Percentiles rank a stretch among this genome's conserved stretches.
Evolutionary conservation across 2,113 vertebrate species (phyloP).

Genomic region (Potamarius usumacintae): DNA sequence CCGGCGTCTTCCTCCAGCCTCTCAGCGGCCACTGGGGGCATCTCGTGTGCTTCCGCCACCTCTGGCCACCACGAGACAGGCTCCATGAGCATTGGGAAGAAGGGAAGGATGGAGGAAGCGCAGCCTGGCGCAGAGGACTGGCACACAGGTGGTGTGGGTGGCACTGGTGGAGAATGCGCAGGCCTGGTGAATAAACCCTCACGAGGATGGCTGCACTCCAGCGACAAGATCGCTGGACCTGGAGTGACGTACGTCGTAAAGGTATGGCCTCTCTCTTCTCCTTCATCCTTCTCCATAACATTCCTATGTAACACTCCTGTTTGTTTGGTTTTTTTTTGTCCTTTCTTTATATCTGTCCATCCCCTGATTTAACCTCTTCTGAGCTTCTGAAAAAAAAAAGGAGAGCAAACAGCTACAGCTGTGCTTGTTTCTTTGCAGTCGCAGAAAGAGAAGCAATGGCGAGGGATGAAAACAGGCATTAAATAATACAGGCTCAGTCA

Average conservation of each 20-base stretch:
- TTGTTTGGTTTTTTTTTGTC: not conserved
- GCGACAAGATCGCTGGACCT: conserved; percentile 93
- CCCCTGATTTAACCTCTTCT: not conserved
- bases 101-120: conserved; percentile 78
- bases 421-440: conserved; percentile 59
- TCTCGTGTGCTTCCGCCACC: conserved; percentile 80
- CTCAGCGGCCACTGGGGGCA: conserved; percentile 76
- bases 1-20: conserved; percentile 72
- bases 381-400: conserved; percentile 15
- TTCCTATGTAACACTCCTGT: not conserved
- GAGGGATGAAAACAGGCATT: conserved; percentile 58
- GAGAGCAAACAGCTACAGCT: conserved; percentile 58
- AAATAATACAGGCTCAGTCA: conserved; percentile 62
- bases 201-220: conserved; percentile 86
- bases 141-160: conserved; percentile 69
- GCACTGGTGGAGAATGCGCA: conserved; percentile 31
- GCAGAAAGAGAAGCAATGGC: conserved; percentile 55
- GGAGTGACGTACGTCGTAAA: conserved; percentile 97
- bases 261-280: conserved; percentile 76
- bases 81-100: conserved; percentile 82
- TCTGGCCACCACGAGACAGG: conserved; percentile 79
- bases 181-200: conserved; percentile 82
- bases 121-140: conserved; percentile 80
- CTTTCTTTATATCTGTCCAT: not conserved
- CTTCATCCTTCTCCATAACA: not conserved